These are phyloP conservation scores for Eretmochelys imbricata DNA, from an alignment of 2,113 vertebrate species.

Conservation along the genomic window DNA sequence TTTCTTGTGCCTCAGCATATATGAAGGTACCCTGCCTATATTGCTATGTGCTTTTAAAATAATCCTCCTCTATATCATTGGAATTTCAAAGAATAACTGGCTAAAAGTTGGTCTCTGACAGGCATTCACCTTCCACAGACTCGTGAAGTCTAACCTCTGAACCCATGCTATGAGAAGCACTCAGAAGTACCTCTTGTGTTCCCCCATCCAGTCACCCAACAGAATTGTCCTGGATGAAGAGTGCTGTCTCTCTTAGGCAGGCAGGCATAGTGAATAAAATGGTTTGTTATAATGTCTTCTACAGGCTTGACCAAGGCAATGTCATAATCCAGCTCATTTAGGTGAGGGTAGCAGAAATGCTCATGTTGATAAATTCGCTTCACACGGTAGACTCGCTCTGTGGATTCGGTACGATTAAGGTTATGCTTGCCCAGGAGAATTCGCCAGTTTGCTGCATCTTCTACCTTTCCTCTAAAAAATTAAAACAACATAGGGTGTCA, in stretches of 20 bases:
- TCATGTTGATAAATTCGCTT: constrained; percentile 82
- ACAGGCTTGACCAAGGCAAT: constrained; percentile 80
- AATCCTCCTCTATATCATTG: background rate
- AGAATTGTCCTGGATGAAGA: constrained; percentile 76
- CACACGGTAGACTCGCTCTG: constrained; percentile 72
- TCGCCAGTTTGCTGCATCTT: constrained; percentile 78
- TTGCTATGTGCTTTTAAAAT: background rate
- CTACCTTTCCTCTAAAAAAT: constrained; percentile 76
- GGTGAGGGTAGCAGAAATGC: constrained; percentile 75
- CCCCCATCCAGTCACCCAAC: constrained; percentile 82
- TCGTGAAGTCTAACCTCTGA: background rate
- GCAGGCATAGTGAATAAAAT: constrained; percentile 80
- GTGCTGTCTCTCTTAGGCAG: constrained; percentile 78
- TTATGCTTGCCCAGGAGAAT: constrained; percentile 84
- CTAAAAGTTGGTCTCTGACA: background rate
- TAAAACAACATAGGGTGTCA: background rate
- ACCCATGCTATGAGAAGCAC: background rate
- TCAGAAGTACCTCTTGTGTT: constrained; percentile 69
- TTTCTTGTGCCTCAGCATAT: background rate
- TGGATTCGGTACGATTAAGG: constrained; percentile 75
- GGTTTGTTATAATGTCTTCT: constrained; percentile 72
- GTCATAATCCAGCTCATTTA: constrained; percentile 81
- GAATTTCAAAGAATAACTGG: background rate
- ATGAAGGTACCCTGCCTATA: background rate
- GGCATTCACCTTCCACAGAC: background rate